phyloP scores from a whole-genome alignment of 2,797 vertebrate species.

The Lacerta bilineata region DNA sequence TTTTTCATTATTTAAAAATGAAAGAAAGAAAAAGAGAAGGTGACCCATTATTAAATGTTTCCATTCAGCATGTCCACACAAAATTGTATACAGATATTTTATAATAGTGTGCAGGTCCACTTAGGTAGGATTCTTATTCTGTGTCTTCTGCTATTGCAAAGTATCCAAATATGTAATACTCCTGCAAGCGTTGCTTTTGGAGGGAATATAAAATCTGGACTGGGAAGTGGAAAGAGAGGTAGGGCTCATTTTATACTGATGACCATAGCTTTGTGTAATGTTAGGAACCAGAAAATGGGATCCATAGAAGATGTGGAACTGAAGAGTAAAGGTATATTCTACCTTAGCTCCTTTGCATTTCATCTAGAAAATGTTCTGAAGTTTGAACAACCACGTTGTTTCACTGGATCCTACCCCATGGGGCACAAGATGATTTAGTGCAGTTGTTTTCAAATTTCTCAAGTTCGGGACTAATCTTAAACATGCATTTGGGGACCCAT shows the following conservation, averaged over 20 bases:
- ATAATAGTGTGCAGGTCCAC: constrained; percentile 1
- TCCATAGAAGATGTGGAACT: background rate
- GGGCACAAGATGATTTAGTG: background rate
- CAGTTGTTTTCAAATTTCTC: too few species aligned
- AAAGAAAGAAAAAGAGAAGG: constrained; percentile 11
- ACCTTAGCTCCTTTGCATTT: background rate
- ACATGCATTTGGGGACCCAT: too few species aligned
- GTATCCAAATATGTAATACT: background rate
- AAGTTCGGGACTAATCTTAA: too few species aligned
- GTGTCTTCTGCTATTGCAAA: background rate
- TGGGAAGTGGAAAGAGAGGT: background rate
- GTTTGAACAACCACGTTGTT: background rate
- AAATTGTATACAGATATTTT: background rate
- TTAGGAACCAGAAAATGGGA: background rate
- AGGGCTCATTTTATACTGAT: background rate
- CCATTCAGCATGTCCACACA: background rate
- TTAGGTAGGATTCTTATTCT: background rate
- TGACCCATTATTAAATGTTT: constrained; percentile 33
- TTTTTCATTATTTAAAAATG: background rate
- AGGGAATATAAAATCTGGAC: background rate
- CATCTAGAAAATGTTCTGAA: background rate
- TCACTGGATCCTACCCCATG: background rate
- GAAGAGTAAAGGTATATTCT: background rate
- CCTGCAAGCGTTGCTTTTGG: background rate
- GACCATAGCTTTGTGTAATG: background rate